Evolutionary conservation across 2,797 vertebrate species (phyloP), one percentile per base, ranked within the genome.

Genomic region (Phaenicophaeus curvirostris): DNA sequence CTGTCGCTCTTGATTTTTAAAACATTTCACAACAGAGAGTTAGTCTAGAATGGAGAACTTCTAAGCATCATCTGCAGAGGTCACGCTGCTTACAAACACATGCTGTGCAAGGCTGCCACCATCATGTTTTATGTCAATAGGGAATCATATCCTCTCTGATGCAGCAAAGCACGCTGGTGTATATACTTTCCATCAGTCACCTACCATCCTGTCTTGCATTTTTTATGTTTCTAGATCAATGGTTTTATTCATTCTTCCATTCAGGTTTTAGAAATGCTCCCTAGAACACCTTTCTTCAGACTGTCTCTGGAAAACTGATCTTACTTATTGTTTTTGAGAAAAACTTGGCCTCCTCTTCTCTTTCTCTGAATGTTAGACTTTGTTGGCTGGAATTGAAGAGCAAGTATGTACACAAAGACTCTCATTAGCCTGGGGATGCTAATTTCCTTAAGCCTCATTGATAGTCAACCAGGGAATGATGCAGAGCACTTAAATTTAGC

Each of bases 1-100:
- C 77, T 96, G 92, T 93, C 93, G 76, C 80, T 94, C 91, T 88
- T 93, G 74, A 88, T 96, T 95, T 96, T 95, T 95, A 93, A 94
- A 97, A 24, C 67, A 76, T 90, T 93, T 96, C 93, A 88, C 87
- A 94, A 17, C 74, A 82, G 71, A 55, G 73, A 44, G 67, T 82
- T 85, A 48, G 80, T 65, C 83, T 71, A 67, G 85, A 83, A 72
- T 58, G 74, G 83, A 79, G 85, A 88, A 91, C 55, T 48, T 90
- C 83, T 71, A 69, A 91, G 51, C 89, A 71, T 92, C 89, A 71
- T 78, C 63, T 88, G 58, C 59, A 77, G 78, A 80, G 68, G 58
- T 27, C 24, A 25, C 55, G 82, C 48, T 53, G 67, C 92, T 91
- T 73, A 19, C 58, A 63, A 37, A 81, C 23, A 44, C 37, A 9